Conservation (phyloP, 2,888 invertebrate genomes). For the Epirrhoe tristata region DNA sequence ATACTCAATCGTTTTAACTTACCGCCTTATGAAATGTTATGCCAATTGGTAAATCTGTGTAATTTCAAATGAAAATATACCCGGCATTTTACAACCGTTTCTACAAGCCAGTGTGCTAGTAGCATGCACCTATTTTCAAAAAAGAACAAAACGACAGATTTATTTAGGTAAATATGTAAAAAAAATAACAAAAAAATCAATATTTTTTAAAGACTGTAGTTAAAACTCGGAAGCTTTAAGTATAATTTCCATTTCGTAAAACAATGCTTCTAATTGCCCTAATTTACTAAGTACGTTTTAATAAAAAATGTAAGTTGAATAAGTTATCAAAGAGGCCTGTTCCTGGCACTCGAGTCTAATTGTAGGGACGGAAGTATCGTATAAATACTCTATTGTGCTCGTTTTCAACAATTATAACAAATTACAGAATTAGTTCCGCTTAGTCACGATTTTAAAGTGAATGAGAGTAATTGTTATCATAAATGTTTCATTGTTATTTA, state of each 20-base stretch:
- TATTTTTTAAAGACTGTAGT: no score
- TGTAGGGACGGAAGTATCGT: conserved; percentile 40
- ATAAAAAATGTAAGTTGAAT: conserved; percentile 21
- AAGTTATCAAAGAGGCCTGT: conserved; percentile 25
- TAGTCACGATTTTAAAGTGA: conserved; percentile 31
- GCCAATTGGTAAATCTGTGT: not conserved
- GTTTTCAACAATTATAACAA: conserved; percentile 42
- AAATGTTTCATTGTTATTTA: not conserved
- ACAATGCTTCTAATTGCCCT: conserved; percentile 21
- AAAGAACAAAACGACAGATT: no score
- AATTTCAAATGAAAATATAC: not conserved
- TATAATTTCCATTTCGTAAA: not conserved
- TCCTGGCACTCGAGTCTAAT: conserved; percentile 25
- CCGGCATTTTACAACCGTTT: not conserved
- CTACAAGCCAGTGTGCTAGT: no score
- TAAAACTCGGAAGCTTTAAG: not conserved
- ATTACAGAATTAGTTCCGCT: conserved; percentile 39
- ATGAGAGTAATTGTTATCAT: conserved; percentile 13
- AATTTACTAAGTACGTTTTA: conserved; percentile 9
- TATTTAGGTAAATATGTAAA: no score
- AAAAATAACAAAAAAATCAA: no score
- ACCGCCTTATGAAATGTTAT: not conserved
- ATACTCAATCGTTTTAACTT: not conserved
- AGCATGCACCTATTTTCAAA: no score
- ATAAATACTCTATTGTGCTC: conserved; percentile 38